Evolutionary conservation across 1,140 invertebrate genomes (phyloP).

Genomic region (Dendroctonus ponderosae): DNA sequence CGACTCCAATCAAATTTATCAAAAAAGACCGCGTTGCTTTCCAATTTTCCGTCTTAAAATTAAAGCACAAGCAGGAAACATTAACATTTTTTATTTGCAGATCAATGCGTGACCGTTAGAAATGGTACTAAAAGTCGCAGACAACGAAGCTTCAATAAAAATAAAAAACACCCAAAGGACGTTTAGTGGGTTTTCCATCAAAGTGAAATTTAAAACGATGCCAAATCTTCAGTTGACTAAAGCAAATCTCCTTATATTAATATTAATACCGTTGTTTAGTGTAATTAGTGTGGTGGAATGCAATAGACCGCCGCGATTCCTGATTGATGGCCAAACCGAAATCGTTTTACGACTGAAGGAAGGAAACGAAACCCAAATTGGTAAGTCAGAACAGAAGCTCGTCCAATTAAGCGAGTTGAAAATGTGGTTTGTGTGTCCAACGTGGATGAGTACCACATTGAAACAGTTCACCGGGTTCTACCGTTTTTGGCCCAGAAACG

Average conservation of each 20-base stretch:
- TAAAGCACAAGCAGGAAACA: too few relatives aligned
- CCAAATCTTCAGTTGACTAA: background rate
- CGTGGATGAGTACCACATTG: background rate
- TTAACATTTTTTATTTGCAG: too few relatives aligned
- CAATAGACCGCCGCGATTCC: slow-evolving; percentile 79
- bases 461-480: slow-evolving; percentile 17
- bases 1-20: too few relatives aligned
- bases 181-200: slow-evolving; percentile 40
- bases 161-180: slow-evolving; percentile 35
- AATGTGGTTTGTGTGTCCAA: background rate
- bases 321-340: slow-evolving; percentile 83
- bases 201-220: slow-evolving; percentile 39
- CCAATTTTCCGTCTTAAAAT: too few relatives aligned
- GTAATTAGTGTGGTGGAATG: slow-evolving; percentile 28
- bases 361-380: slow-evolving; percentile 79
- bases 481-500: slow-evolving; percentile 17
- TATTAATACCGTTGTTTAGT: slow-evolving; percentile 32
- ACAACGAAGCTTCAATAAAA: slow-evolving; percentile 6
- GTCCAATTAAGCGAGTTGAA: background rate
- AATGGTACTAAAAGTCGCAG: background rate
- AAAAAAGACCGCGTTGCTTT: too few relatives aligned
- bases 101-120: too few relatives aligned
- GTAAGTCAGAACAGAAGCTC: slow-evolving; percentile 57
- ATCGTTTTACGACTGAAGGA: slow-evolving; percentile 86
- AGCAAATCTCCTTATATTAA: slow-evolving; percentile 14